Base-by-base conservation (phyloP, 2,888 invertebrate genomes). In the Ochropacha duplaris region DNA sequence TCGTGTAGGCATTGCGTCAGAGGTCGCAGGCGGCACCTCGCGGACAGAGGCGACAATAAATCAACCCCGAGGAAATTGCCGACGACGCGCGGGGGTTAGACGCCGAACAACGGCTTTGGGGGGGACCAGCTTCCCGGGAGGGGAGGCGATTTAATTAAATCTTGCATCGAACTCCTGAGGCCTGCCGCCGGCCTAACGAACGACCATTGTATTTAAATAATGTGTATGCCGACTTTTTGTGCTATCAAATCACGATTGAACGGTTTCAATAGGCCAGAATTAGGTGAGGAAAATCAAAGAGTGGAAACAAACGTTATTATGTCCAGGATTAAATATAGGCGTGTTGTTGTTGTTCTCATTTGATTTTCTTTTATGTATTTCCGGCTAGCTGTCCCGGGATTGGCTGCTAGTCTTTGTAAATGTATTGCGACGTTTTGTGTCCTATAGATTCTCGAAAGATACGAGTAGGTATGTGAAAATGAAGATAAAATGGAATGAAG, bases 151-250 rank as follows among this genome's bases (percentile, higher is more conserved):
- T 94, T 93, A 94, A 93, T 94, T 93, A 94, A 94, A 94, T 94
- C 93, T 94, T 93, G 92, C 93, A 92, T 93, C 92, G 93, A 93
- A 93, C 92, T 93, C 88, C 90, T 89, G 90, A 90, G 90, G 90
- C 89, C 84, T 81, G 86, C 85, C 85, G 80, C 81, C 76, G 72
- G 80, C 83, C 90, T 92, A 92, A 92, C 91, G 92, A 92, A 92
- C 88, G 87, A 75, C 90, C 84, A 92, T 92, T 92, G 92, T 92
- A 88, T 88, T 92, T 89, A 87, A 92, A 92, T 91, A 92, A 90
- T 87, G 88, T 81, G 85, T 86, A 86, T 84, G 86, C 82, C 79
- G 87, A 88, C 86, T 91, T 90, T 91, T 90, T 88, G 82, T 78
- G 69, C 71, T 76, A 81, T 79, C 72, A 69, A 78, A 78, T 79